Conservation (phyloP, 2,888 invertebrate genomes). For the Pristionchus mayeri region DNA sequence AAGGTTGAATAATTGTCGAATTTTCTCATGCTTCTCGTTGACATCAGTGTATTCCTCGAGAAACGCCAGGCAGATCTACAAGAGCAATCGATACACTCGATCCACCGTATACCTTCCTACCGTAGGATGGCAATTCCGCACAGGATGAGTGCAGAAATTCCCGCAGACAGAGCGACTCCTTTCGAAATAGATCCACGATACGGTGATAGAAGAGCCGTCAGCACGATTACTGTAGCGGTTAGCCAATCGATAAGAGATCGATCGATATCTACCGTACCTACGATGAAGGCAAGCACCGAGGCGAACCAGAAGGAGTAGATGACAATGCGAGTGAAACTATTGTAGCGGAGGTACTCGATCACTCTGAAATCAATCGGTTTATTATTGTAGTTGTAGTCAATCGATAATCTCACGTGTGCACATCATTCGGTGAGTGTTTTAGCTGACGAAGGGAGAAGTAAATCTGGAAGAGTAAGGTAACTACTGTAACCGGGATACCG, state of each 20-base stretch:
- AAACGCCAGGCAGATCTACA: slow-evolving; percentile 24
- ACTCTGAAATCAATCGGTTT: slow-evolving; percentile 54
- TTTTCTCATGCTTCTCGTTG: neutral
- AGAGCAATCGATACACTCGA: neutral
- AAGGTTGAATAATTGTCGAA: slow-evolving; percentile 39
- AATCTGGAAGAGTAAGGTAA: neutral
- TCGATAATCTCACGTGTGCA: neutral
- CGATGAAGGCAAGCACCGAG: slow-evolving; percentile 54
- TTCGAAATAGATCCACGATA: slow-evolving; percentile 55
- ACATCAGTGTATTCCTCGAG: slow-evolving; percentile 1
- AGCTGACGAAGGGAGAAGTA: slow-evolving; percentile 14
- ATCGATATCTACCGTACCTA: slow-evolving; percentile 48
- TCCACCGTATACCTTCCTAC: neutral
- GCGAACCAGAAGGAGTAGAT: slow-evolving; percentile 62
- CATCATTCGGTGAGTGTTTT: slow-evolving; percentile 14
- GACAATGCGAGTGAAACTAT: slow-evolving; percentile 57
- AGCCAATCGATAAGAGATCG: neutral
- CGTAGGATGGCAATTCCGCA: slow-evolving; percentile 47
- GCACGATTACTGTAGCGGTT: slow-evolving; percentile 56
- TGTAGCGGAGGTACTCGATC: slow-evolving; percentile 54
- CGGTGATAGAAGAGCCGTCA: slow-evolving; percentile 46
- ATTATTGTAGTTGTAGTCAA: neutral
- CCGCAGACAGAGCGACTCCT: slow-evolving; percentile 57
- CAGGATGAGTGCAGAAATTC: slow-evolving; percentile 56
- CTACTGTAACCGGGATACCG: slow-evolving; percentile 54